Conservation (phyloP, 2,113 vertebrate genomes). For the Halichoeres trimaculatus region DNA sequence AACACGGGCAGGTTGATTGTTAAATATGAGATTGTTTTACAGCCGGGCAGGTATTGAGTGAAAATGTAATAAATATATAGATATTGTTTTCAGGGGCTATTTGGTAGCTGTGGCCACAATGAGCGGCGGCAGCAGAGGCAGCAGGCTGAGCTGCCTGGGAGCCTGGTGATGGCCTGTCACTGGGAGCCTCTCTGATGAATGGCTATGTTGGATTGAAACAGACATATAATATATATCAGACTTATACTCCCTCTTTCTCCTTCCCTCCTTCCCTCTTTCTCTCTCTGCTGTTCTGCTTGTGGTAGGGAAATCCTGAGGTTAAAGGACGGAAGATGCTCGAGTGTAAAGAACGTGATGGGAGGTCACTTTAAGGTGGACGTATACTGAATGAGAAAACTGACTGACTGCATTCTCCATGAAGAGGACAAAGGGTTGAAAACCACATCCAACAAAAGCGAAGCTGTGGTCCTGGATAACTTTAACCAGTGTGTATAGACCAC, state of each 20-base stretch:
- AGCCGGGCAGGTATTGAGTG: conserved; percentile 78
- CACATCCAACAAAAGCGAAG: too few species aligned
- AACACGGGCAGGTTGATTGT: conserved; percentile 69
- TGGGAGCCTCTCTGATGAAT: conserved; percentile 80
- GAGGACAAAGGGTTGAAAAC: too few species aligned
- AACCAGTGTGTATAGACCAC: too few species aligned
- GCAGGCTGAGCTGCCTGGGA: conserved; percentile 73
- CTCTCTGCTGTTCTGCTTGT: conserved; percentile 12
- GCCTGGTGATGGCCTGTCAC: conserved; percentile 84
- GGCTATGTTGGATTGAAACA: conserved; percentile 82
- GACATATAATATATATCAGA: conserved; percentile 86
- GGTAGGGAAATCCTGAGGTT: conserved; percentile 48
- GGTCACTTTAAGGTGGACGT: conserved; percentile 37
- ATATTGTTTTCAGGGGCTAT: conserved; percentile 83
- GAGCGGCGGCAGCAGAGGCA: conserved; percentile 57
- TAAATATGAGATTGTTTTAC: conserved; percentile 84
- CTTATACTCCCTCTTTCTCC: conserved; percentile 71
- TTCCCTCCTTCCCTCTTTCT: conserved; percentile 30
- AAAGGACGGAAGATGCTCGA: conserved; percentile 3
- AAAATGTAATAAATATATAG: conserved; percentile 83
- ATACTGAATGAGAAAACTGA: not conserved
- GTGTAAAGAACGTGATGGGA: conserved; percentile 26
- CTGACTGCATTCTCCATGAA: not conserved
- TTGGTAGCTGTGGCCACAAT: conserved; percentile 73
- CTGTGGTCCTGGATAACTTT: too few species aligned